Evolutionary conservation across 1,140 invertebrate genomes (phyloP).

Genomic region (Drosophila quadrilineata): DNA sequence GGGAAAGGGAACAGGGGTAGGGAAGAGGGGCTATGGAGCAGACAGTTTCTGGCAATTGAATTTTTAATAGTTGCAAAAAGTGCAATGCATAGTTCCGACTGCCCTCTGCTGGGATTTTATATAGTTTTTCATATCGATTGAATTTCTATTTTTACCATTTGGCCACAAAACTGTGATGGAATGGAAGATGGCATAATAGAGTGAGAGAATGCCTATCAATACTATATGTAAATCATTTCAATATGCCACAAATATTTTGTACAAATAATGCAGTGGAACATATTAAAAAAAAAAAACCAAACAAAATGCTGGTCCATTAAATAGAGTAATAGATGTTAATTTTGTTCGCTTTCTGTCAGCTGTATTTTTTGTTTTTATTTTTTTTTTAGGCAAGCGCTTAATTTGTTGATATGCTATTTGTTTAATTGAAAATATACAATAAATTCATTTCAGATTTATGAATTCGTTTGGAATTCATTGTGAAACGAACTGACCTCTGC

Average conservation of each 20-base stretch:
- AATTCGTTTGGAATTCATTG: no score
- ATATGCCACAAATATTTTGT: conserved; percentile 8
- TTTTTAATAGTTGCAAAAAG: conserved; percentile 63
- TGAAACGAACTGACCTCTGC: no score
- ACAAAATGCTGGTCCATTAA: conserved; percentile 1
- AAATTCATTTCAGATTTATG: no score
- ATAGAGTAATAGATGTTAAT: neutral
- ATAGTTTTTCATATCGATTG: conserved; percentile 38
- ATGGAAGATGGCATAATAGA: no score
- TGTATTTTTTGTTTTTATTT: neutral
- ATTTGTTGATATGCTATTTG: neutral
- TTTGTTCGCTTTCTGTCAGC: neutral
- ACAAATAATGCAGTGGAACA: no score
- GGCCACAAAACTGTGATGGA: neutral
- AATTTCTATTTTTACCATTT: conserved; percentile 1
- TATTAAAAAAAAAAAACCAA: neutral
- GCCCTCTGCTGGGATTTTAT: neutral
- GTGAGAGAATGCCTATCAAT: conserved; percentile 31
- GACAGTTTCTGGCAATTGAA: conserved; percentile 61
- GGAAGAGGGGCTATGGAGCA: conserved; percentile 9
- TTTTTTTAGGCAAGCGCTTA: neutral
- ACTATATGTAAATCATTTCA: conserved; percentile 46
- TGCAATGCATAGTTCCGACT: conserved; percentile 10
- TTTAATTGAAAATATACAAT: neutral
- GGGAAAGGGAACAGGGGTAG: conserved; percentile 22